Percentiles rank a stretch among this genome's conserved stretches.
Conservation (phyloP, 2,113 vertebrate species). For the Oostethus manadensis region DNA sequence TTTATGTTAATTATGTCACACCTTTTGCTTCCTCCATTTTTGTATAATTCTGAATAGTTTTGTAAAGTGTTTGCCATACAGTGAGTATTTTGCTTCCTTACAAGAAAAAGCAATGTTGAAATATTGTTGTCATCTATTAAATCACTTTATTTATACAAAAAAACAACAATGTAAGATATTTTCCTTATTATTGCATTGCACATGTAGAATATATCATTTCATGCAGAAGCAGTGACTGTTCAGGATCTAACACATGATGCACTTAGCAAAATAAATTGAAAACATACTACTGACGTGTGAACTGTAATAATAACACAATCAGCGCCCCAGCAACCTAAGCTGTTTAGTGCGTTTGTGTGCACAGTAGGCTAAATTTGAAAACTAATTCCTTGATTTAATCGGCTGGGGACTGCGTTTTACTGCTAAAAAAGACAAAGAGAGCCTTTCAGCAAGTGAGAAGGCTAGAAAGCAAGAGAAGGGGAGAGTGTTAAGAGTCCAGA, state of each 20-base stretch:
- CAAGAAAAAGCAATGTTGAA: slow-evolving; percentile 64
- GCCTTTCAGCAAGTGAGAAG: slow-evolving; percentile 62
- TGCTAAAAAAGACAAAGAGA: slow-evolving; percentile 69
- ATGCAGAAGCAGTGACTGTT: background rate
- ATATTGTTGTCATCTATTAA: slow-evolving; percentile 72
- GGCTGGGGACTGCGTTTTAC: slow-evolving; percentile 73
- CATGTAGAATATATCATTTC: slow-evolving; percentile 7
- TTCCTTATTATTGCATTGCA: background rate
- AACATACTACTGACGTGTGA: slow-evolving; percentile 54
- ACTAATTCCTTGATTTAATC: slow-evolving; percentile 79
- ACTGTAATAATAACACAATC: slow-evolving; percentile 66
- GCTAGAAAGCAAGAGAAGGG: slow-evolving; percentile 51
- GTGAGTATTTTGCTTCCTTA: slow-evolving; percentile 67
- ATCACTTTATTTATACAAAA: slow-evolving; percentile 73
- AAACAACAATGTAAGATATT: slow-evolving; percentile 21
- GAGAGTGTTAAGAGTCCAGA: slow-evolving; percentile 58
- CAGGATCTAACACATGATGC: slow-evolving; percentile 4
- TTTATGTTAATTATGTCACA: slow-evolving; percentile 61
- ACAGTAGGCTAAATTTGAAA: slow-evolving; percentile 71
- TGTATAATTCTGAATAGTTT: slow-evolving; percentile 69
- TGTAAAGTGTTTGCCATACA: slow-evolving; percentile 64
- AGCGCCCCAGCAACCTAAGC: slow-evolving; percentile 56
- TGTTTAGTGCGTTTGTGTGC: slow-evolving; percentile 69
- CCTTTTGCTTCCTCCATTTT: slow-evolving; percentile 62
- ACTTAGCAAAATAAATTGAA: slow-evolving; percentile 24